A percentile compares a stretch with the other conserved stretches of the same genome.
phyloP scores from a whole-genome alignment of 2,113 vertebrate species.

The Pao palembangensis region DNA sequence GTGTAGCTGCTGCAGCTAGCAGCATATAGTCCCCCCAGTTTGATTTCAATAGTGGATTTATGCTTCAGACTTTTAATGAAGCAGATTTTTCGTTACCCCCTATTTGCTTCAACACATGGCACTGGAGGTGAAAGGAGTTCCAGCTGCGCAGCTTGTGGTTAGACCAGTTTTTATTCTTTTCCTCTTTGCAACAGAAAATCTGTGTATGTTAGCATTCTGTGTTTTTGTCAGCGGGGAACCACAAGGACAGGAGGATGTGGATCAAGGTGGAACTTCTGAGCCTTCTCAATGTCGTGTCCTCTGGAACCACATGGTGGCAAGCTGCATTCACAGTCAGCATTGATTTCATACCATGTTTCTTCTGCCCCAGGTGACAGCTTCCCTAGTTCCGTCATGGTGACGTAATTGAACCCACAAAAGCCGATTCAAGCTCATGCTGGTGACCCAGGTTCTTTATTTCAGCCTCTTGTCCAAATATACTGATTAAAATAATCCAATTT shows the following conservation, averaged over 20 bases:
- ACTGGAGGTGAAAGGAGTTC: not conserved
- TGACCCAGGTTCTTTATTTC: not conserved
- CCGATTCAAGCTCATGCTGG: not conserved
- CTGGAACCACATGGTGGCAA: not conserved
- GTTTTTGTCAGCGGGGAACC: not conserved
- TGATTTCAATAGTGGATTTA: conserved; percentile 59
- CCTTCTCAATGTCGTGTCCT: conserved; percentile 1
- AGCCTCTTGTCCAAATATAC: not conserved
- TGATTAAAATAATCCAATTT: not conserved
- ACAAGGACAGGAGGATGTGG: not conserved
- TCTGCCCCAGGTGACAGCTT: not conserved
- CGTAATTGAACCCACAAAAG: too few species aligned
- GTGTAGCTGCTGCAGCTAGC: conserved; percentile 56
- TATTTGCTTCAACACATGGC: not conserved
- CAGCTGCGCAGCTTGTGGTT: too few species aligned
- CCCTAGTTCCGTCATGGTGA: too few species aligned
- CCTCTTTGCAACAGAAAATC: too few species aligned
- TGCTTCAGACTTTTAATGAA: conserved; percentile 32
- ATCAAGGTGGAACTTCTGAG: not conserved
- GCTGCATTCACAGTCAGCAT: not conserved
- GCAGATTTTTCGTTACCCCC: conserved; percentile 14
- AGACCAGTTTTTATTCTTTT: too few species aligned
- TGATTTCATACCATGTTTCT: conserved; percentile 1
- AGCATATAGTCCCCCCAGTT: conserved; percentile 27
- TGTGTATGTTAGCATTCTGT: too few species aligned